Evolutionary conservation across 2,113 vertebrate genomes (phyloP), one percentile per base, ranked within the genome.

Genomic region (Pheucticus melanocephalus): DNA sequence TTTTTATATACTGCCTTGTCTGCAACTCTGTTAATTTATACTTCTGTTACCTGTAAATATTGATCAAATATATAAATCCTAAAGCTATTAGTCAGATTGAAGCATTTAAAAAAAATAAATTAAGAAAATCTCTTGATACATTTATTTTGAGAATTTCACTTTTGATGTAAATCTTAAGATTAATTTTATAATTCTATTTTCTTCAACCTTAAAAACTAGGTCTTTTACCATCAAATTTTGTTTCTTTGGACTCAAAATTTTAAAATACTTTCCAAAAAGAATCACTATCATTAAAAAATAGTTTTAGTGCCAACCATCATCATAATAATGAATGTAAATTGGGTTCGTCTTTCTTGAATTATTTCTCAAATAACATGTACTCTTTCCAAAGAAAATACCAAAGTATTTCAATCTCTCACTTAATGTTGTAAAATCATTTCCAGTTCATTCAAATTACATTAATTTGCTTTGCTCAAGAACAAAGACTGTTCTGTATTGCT

Each of bases 41-140:
- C 8, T 81, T 60, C 24, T 86, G 20, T 7, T 53, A 76, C 57
- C 19, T 84, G 12, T 65, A 87, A 78, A 44, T 75, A 78, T 27
- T 81, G 15, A 50, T 54, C 11, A 59, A 78, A 70, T 42, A 54
- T 5, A 63, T 39, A 47, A 83, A 78, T 69, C 1, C 1, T 7
- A 78, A 59, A 30, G 23, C 1, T 81, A 19, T 64, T 59, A 79
- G 6, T 47, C 15, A 37, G 40, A 79, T 7, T 7, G 10, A 87
- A 71, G 11, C 12, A 42, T 25, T 68, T 0, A 3, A 59, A 22
- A 20, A 12, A 61, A 37, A 6, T 27, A 53, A 35, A 57, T 10
- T 2, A 1, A 15, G 48, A 59, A 60, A 16, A 15, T 5, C 1
- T 51, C 2, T 24, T 60, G 5, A 64, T 75, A 19, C 1, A 18